Evolutionary conservation across 2,888 invertebrate species (phyloP).

Genomic region (Cheilosia soror): DNA sequence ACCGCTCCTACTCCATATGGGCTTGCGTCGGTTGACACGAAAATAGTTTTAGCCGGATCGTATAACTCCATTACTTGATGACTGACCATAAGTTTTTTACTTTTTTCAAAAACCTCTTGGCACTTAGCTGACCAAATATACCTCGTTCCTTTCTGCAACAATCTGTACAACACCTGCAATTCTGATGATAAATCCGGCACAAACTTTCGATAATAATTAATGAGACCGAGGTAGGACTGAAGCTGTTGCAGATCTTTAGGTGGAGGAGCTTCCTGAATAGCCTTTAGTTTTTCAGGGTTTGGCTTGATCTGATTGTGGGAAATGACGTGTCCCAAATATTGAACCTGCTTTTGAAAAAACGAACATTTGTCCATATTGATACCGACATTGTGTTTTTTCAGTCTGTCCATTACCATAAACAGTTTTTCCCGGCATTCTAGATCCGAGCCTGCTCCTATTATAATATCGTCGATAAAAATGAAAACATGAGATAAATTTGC

Average conservation of each 20-base stretch:
- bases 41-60: conserved; percentile 44
- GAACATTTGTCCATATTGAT: conserved; percentile 62
- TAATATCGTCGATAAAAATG: conserved; percentile 46
- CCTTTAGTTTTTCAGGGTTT: conserved; percentile 39
- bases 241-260: conserved; percentile 63
- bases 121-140: conserved; percentile 24
- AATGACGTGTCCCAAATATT: conserved; percentile 51
- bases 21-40: conserved; percentile 53
- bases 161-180: conserved; percentile 58
- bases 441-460: conserved; percentile 15
- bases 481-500: conserved; percentile 16
- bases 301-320: conserved; percentile 48
- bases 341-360: conserved; percentile 57
- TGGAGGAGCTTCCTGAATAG: conserved; percentile 40
- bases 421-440: conserved; percentile 53
- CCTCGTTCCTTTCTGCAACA: conserved; percentile 7
- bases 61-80: conserved; percentile 27
- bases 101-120: conserved; percentile 20
- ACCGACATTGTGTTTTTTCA: conserved; percentile 57
- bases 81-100: conserved; percentile 21
- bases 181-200: conserved; percentile 43
- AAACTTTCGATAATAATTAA: conserved; percentile 65
- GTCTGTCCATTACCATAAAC: conserved; percentile 34
- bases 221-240: conserved; percentile 60
- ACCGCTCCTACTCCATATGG: conserved; percentile 55